Evolutionary conservation across 2,113 vertebrate species (phyloP).

Genomic region (Forbesichthys papilliferus): DNA sequence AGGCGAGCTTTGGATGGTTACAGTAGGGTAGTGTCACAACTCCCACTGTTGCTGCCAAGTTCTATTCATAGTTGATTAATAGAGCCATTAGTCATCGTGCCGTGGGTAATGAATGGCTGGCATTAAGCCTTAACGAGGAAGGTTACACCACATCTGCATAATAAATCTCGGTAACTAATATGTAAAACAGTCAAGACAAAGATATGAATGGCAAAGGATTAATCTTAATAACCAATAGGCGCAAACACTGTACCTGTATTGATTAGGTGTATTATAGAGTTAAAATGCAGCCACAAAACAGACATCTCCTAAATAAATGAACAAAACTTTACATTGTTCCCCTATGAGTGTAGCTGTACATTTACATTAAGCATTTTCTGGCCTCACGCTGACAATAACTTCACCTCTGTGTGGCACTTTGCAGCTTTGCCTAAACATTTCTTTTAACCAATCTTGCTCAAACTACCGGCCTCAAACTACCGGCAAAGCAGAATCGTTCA

Average conservation of each 20-base stretch:
- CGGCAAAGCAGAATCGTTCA: constrained; percentile 26
- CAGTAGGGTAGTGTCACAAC: constrained; percentile 58
- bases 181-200: constrained; percentile 50
- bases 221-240: constrained; percentile 32
- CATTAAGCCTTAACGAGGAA: constrained; percentile 74
- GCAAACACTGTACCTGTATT: constrained; percentile 28
- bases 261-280: constrained; percentile 12
- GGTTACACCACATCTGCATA: constrained; percentile 70
- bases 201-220: constrained; percentile 29
- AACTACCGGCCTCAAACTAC: constrained; percentile 1
- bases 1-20: constrained; percentile 51
- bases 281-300: constrained; percentile 25
- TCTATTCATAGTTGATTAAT: constrained; percentile 75
- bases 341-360: background rate
- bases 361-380: constrained; percentile 12
- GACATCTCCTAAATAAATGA: constrained; percentile 24
- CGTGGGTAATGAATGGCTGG: constrained; percentile 73
- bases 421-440: constrained; percentile 24
- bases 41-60: constrained; percentile 42
- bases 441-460: no score
- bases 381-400: constrained; percentile 45
- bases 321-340: constrained; percentile 9
- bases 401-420: constrained; percentile 25
- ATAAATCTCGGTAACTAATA: constrained; percentile 57
- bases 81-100: constrained; percentile 68